These are phyloP conservation scores for Cynaeus angustus DNA, from an alignment of 2,888 invertebrate species.

Conservation along the genomic window DNA sequence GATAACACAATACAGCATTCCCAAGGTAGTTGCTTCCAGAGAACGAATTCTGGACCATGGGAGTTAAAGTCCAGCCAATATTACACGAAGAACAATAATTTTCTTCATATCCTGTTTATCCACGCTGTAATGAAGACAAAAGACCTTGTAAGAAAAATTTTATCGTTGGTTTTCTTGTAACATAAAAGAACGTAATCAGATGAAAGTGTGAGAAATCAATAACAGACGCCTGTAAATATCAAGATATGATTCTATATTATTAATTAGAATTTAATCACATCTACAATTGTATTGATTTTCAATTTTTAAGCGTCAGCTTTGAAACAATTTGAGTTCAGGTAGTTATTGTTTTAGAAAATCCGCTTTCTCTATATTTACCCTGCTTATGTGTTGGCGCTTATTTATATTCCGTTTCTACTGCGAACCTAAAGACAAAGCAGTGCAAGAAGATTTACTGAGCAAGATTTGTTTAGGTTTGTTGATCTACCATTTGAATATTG, in stretches of 20 bases:
- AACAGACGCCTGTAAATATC: too few species aligned
- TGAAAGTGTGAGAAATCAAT: too few species aligned
- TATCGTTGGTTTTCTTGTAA: too few species aligned
- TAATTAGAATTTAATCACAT: too few species aligned
- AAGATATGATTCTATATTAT: too few species aligned
- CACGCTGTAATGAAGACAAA: background rate
- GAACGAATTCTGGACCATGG: conserved; percentile 1
- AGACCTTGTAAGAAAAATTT: background rate
- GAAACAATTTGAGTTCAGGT: too few species aligned
- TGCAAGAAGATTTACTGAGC: conserved; percentile 22
- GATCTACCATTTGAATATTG: conserved; percentile 41
- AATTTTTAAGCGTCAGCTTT: too few species aligned
- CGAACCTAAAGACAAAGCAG: conserved; percentile 13
- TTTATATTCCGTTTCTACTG: conserved; percentile 8
- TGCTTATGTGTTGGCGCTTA: background rate
- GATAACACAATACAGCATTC: background rate
- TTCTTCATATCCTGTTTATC: conserved; percentile 1
- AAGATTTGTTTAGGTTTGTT: conserved; percentile 39
- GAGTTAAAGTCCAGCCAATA: background rate
- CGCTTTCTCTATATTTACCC: background rate
- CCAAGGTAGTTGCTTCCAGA: background rate
- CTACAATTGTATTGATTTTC: too few species aligned
- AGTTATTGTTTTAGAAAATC: too few species aligned
- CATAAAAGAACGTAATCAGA: too few species aligned
- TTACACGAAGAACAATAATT: background rate